Base-by-base conservation (phyloP, 2,888 invertebrate genomes). In the Dicyrtomina minuta region DNA sequence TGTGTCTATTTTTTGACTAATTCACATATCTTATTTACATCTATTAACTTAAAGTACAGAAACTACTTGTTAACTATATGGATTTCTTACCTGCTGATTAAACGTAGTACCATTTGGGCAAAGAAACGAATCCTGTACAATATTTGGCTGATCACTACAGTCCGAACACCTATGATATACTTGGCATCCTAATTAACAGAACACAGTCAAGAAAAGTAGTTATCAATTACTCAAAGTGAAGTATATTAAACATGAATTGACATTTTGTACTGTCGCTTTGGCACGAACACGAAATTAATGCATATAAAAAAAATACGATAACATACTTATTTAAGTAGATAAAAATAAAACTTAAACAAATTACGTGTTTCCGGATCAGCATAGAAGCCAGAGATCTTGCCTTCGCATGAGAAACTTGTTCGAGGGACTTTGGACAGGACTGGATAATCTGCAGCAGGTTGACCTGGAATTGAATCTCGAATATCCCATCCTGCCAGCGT, bases 21-120 rank as follows among this genome's bases (percentile, higher is more conserved):
- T n/a, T n/a, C n/a, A n/a, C n/a, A n/a, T n/a, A n/a, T n/a, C n/a
- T n/a, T n/a, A n/a, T n/a, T 33, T 33, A 33, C 3, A 33, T 33
- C 3, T 33, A 33, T 33, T 33, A 33, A 33, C n/a, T n/a, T n/a
- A n/a, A n/a, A n/a, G n/a, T n/a, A n/a, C n/a, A n/a, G n/a, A n/a
- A n/a, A n/a, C n/a, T n/a, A n/a, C n/a, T n/a, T n/a, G n/a, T n/a
- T n/a, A n/a, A n/a, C n/a, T n/a, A n/a, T n/a, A n/a, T n/a, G n/a
- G n/a, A n/a, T n/a, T n/a, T 41, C 8, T 84, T 76, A 88, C 84
- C 61, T 86, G 86, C 81, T 88, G 88, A 77, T 88, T 88, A 80
- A 89, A 89, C 24, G 87, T 82, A 12, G 88, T 88, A 70, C 88
- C 88, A 77, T 88, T 87, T 5, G 88, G 88, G 74, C 88, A 88